Evolutionary conservation across 2,888 invertebrate species (phyloP).

Genomic region (Amphipyra tragopoginis): DNA sequence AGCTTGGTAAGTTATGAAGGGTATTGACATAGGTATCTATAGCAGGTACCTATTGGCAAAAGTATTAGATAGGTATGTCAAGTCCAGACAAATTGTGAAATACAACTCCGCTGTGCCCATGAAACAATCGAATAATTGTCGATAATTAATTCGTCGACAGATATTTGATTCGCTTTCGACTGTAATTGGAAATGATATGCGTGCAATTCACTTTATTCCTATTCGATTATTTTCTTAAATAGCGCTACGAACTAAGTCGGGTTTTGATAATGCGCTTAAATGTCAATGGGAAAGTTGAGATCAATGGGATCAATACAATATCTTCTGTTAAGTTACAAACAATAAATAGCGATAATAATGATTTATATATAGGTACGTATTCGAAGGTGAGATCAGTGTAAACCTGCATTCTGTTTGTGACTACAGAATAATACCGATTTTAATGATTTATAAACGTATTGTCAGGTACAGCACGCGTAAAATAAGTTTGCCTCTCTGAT

Average conservation of each 20-base stretch:
- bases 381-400: too few relatives aligned
- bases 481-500: too few relatives aligned
- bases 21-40: too few relatives aligned
- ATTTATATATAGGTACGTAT: too few relatives aligned
- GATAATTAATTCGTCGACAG: constrained; percentile 25
- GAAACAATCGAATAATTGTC: constrained; percentile 18
- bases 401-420: too few relatives aligned
- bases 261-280: constrained; percentile 8
- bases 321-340: too few relatives aligned
- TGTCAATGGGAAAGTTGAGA: constrained; percentile 19
- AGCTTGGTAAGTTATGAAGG: too few relatives aligned
- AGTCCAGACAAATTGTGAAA: constrained; percentile 24
- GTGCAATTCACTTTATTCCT: constrained; percentile 23
- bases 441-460: too few relatives aligned
- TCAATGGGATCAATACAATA: constrained; percentile 6
- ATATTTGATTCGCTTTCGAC: constrained; percentile 51
- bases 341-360: too few relatives aligned
- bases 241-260: neutral
- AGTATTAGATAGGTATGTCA: neutral
- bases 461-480: too few relatives aligned
- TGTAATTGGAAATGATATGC: constrained; percentile 32
- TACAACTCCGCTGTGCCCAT: constrained; percentile 12
- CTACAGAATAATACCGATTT: too few relatives aligned
- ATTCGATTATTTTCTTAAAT: constrained; percentile 6
- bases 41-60: too few relatives aligned